Base-by-base conservation (phyloP, 2,888 invertebrate species). In the Cybosia mesomella region DNA sequence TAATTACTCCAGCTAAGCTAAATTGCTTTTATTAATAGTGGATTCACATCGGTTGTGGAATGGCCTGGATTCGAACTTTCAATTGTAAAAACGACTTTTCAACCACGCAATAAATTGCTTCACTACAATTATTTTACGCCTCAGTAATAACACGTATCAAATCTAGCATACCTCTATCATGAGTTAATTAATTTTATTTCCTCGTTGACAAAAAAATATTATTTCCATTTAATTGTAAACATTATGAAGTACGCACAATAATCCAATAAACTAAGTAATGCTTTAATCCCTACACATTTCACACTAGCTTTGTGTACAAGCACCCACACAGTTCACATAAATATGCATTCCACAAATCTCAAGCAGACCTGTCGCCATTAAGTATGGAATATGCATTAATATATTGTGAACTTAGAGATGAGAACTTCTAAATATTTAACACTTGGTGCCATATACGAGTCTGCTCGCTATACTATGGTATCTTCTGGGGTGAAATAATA, bases 331-430 rank as follows among this genome's bases (percentile, higher is more conserved):
- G 73, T 67, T 71, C 70, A 73, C 86, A 89, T 91, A 89, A 89
- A 90, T 90, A 90, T 89, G 89, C 88, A 90, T 86, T 86, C 87
- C 86, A 89, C 85, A 87, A 87, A 88, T 84, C 81, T 79, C 81
- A 73, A 75, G 76, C 76, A 76, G 83, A 82, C 83, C 82, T 80
- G 80, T 80, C 78, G 76, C 59, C 85, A 83, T 80, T 85, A 80
- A 85, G 79, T 87, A 86, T 80, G 86, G 81, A 85, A 83, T 85
- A 84, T 84, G 85, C 87, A 84, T 83, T 80, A 79, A 75, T 73
- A 70, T 78, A 58, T 63, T 67, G 63, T 67, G 34, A 58, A 58
- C 22, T 67, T 67, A 15, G 24, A 43, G 49, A 55, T 49, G 36
- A 13, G 66, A 61, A 28, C 36, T 49, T 18, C 49, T 54, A 39